Evolutionary conservation across 2,113 vertebrate genomes (phyloP).

Genomic region (Vanacampus margaritifer): DNA sequence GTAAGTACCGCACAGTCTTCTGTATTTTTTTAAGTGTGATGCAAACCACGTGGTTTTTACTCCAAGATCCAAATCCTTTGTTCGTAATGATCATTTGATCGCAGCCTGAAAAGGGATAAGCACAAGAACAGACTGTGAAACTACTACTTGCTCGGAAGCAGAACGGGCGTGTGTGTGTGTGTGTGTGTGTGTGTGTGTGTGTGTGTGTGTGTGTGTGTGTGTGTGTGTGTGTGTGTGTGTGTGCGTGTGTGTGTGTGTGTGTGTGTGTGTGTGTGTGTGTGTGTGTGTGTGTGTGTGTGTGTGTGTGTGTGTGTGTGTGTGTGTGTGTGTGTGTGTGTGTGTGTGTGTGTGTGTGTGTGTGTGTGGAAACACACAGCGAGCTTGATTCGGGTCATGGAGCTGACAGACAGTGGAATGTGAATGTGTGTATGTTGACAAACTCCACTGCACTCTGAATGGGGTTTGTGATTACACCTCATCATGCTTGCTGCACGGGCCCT

Average conservation of each 20-base stretch:
- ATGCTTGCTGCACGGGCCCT: conserved; percentile 54
- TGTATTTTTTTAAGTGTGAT: conserved; percentile 27
- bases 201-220: not conserved
- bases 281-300: not conserved
- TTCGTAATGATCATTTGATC: conserved; percentile 70
- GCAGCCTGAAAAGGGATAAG: conserved; percentile 66
- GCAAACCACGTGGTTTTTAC: conserved; percentile 58
- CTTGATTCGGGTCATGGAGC: conserved; percentile 67
- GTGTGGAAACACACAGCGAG: conserved; percentile 20
- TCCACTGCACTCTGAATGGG: conserved; percentile 70
- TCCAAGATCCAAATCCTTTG: conserved; percentile 65
- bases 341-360: not conserved
- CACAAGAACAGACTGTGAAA: conserved; percentile 59
- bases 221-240: not conserved
- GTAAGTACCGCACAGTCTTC: not conserved
- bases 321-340: no score
- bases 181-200: not conserved
- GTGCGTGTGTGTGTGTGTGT: not conserved
- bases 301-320: no score
- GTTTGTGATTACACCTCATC: conserved; percentile 76
- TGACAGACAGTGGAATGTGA: conserved; percentile 72
- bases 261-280: not conserved
- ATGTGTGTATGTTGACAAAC: conserved; percentile 76
- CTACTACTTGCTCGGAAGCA: conserved; percentile 64
- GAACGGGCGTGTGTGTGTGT: conserved; percentile 28